Evolutionary conservation across 2,113 vertebrate genomes (phyloP), one percentile per base, ranked within the genome.

Genomic region (Hippocampus barbouri): DNA sequence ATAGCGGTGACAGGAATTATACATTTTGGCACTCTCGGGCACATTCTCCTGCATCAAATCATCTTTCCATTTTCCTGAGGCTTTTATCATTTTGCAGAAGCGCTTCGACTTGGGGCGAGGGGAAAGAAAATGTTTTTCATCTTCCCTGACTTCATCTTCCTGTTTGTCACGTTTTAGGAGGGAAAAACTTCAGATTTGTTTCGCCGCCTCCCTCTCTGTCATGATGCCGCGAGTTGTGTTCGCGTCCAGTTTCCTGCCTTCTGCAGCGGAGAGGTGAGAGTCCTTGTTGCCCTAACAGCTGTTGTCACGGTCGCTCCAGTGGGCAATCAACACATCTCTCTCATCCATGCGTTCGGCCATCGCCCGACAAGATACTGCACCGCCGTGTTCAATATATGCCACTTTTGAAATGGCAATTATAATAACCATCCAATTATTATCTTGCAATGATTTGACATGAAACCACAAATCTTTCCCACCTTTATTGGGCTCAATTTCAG

Each of bases 281-380:
- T 77, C 83, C 83, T 75, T 76, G 86, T 89, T 83, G 87, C 85
- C 87, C 87, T 88, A 87, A 75, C 78, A 43, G 71, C 85, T 71
- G 89, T 89, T 78, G 85, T 81, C 88, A 90, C 85, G 84, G 88
- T 77, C 88, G 83, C 86, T 57, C 78, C 72, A 74, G 75, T 43
- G 30, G 66, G 57, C 83, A 74, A 85, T 80, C 87, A 87, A 90
- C 88, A 87, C 27, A 69, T 66, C 45, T 18, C 14, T 66, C 45
- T 18, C 14, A 43, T 73, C 69, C 59, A 61, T 72, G 66, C 70
- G 41, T 64, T 5, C 38, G 49, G 9, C 38, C 76, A 7, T 60
- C 72, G 0, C 3, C 20, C 16, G 38, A 75, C 49, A 47, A 69
- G 4, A 49, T n/a, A 9, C 8, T 72, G 76, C 62, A n/a, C 0